A percentile compares a stretch with the other conserved stretches of the same genome.
These are phyloP conservation scores for Papilio elwesi DNA, from an alignment of 2,888 invertebrate species.

Conservation along the genomic window DNA sequence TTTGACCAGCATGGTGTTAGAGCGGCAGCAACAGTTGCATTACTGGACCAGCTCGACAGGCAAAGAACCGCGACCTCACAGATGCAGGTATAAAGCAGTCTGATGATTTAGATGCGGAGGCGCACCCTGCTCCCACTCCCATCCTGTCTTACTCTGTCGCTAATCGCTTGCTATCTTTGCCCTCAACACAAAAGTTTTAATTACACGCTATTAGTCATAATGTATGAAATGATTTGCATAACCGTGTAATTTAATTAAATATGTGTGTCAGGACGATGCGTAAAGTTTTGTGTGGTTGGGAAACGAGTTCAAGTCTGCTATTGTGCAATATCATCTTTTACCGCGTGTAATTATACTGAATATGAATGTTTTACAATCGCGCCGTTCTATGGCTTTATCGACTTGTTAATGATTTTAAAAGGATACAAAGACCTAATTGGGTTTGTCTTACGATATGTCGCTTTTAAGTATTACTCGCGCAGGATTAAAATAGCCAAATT, in stretches of 20 bases:
- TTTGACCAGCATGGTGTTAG: too few relatives aligned
- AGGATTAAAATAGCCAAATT: not conserved
- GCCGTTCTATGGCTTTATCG: not conserved
- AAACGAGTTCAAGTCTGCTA: not conserved
- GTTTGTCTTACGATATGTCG: not conserved
- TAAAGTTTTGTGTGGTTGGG: not conserved
- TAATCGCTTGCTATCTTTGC: too few relatives aligned
- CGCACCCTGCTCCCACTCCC: too few relatives aligned
- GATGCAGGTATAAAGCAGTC: too few relatives aligned
- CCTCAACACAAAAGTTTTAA: too few relatives aligned
- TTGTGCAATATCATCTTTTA: slow-evolving; percentile 1
- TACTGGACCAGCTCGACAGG: too few relatives aligned
- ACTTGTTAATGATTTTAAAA: not conserved
- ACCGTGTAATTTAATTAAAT: not conserved
- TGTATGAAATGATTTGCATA: slow-evolving; percentile 5
- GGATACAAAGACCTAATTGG: not conserved
- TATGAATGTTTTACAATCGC: not conserved
- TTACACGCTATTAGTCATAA: not conserved
- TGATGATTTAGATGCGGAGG: too few relatives aligned
- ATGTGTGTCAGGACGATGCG: slow-evolving; percentile 4
- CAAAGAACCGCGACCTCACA: too few relatives aligned
- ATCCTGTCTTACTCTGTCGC: too few relatives aligned
- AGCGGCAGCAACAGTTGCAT: too few relatives aligned
- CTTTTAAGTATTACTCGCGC: not conserved
- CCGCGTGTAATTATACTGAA: not conserved